Evolutionary conservation across 2,113 vertebrate species (phyloP).

Genomic region (Callorhinus ursinus): DNA sequence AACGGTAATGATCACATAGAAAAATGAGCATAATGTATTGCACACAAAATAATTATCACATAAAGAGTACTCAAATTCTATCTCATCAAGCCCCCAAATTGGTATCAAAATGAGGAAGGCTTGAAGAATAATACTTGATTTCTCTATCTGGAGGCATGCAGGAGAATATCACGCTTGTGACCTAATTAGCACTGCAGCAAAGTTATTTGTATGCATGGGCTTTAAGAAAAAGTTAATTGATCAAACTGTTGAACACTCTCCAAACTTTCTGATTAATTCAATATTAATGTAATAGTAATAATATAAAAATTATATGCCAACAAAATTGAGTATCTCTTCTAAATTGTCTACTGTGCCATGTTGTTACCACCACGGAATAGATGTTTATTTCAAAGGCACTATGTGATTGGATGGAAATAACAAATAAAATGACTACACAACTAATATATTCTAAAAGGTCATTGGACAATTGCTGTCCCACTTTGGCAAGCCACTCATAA

Average conservation of each 20-base stretch:
- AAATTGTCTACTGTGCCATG: background rate
- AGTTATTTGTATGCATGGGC: background rate
- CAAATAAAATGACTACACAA: background rate
- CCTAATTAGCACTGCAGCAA: background rate
- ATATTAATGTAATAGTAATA: background rate
- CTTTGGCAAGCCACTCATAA: background rate
- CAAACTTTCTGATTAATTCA: background rate
- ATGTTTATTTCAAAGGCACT: background rate
- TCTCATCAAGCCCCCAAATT: background rate
- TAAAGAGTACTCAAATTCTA: background rate
- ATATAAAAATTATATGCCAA: background rate
- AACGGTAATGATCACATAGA: background rate
- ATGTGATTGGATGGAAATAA: background rate
- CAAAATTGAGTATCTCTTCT: background rate
- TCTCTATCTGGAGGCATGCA: background rate
- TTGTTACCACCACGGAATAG: background rate
- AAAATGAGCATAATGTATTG: background rate
- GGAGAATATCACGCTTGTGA: background rate
- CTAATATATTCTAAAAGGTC: background rate
- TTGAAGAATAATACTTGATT: background rate
- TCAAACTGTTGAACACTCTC: background rate
- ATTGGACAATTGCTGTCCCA: background rate
- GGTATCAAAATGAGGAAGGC: background rate
- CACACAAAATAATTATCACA: background rate
- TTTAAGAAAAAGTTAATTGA: background rate